These are phyloP conservation scores for Euplagia quadripunctaria DNA, from an alignment of 2,888 invertebrate species.

Conservation along the genomic window DNA sequence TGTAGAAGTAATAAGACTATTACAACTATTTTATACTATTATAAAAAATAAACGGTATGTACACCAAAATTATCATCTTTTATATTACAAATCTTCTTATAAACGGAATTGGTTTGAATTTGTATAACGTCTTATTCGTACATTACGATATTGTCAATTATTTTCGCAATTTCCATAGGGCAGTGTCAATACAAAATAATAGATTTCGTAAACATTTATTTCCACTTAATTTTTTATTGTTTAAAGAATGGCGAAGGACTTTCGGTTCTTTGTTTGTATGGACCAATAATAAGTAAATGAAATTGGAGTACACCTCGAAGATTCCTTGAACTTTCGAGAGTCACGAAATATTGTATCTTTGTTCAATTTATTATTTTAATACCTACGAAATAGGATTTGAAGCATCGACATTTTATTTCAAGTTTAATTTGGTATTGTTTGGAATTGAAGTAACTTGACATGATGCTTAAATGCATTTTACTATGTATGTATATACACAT, in stretches of 20 bases:
- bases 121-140: not conserved
- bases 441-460: not conserved
- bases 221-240: constrained; percentile 32
- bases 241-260: constrained; percentile 29
- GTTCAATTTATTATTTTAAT: constrained; percentile 57
- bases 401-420: not conserved
- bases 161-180: constrained; percentile 6
- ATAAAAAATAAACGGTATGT: too few relatives aligned
- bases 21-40: too few relatives aligned
- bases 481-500: not conserved
- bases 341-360: constrained; percentile 63
- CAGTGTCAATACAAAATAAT: constrained; percentile 4
- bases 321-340: constrained; percentile 74
- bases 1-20: too few relatives aligned
- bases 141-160: constrained; percentile 13
- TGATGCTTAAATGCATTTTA: not conserved
- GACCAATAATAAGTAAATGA: constrained; percentile 54
- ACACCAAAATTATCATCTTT: not conserved
- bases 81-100: not conserved
- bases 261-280: constrained; percentile 47
- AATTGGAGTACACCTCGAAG: constrained; percentile 63
- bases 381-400: constrained; percentile 19
- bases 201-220: constrained; percentile 22
- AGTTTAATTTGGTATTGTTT: not conserved
- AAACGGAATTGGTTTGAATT: not conserved